Evolutionary conservation across 1,140 invertebrate species (phyloP), one percentile per base, ranked within the genome.

Genomic region (Pentalonia nigronervosa): DNA sequence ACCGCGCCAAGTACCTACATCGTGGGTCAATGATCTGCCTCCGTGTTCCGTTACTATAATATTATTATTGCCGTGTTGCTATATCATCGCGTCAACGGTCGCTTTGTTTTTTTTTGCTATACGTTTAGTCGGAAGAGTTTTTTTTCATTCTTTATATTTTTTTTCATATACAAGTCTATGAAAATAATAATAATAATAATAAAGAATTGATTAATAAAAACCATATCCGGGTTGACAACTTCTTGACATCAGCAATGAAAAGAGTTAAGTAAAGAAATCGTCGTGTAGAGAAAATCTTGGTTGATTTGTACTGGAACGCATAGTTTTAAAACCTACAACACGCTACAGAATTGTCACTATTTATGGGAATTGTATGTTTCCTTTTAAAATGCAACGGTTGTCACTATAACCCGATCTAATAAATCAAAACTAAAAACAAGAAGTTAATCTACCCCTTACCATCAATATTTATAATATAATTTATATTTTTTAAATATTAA

Each of bases 1-100:
- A 93, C 91, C 91, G 34, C 81, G 81, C 91, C 91, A 93, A 84
- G 91, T 93, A 93, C 91, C 76, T 93, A 93, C 91, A 93, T 83
- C 91, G 91, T 93, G 91, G 91, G 91, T 93, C 91, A 93, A 93
- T 93, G 91, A 93, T 93, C 91, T 93, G 91, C 91, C 91, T 93
- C 91, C 81, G 91, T 86, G 76, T 93, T 93, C 91, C 91, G 91
- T 93, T 93, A 93, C 91, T 93, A 93, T 93, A 93, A 93, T 93
- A 93, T 93, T 92, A 92, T 92, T 93, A 93, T 93, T 93, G 91
- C 91, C 48, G 91, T 93, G 91, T 93, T 93, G 91, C 91, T 93
- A 93, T 93, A 93, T 93, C 91, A 93, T 93, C 81, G 81, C 81
- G 76, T 50, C 91, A 92, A 92, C 76, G 91, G 81, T 93, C 34